A percentile compares a stretch with the other conserved stretches of the same genome.
Evolutionary conservation across 2,113 vertebrate species (phyloP).

Genomic region (Phainopepla nitens): DNA sequence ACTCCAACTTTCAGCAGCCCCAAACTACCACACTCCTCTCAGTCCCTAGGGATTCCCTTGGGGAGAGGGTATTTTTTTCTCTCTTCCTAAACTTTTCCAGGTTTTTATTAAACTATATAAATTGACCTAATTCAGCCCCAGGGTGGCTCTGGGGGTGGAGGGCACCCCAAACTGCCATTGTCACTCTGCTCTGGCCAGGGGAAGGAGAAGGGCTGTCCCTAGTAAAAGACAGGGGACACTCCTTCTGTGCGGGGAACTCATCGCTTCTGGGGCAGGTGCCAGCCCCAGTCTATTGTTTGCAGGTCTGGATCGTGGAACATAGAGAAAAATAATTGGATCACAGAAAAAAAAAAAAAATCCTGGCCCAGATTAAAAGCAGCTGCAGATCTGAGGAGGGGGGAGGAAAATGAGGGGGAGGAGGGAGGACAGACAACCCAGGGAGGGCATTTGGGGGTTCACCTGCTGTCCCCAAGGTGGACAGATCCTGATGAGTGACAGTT

Average conservation of each 20-base stretch:
- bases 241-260: not conserved
- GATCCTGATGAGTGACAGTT: not conserved
- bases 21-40: fast-evolving
- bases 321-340: not conserved
- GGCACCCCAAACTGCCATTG: not conserved
- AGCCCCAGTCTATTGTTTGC: not conserved
- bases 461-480: fast-evolving
- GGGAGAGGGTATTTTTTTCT: not conserved
- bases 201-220: not conserved
- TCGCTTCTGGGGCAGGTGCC: not conserved
- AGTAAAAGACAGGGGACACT: not conserved
- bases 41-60: not conserved
- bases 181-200: not conserved
- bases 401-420: not conserved
- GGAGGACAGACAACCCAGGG: too few species aligned
- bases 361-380: not conserved
- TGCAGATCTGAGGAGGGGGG: not conserved
- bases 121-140: not conserved
- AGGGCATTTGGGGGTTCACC: not conserved
- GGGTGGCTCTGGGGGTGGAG: not conserved
- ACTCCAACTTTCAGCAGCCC: not conserved
- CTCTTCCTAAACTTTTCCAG: not conserved
- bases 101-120: not conserved
- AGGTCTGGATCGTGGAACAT: not conserved
- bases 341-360: not conserved